These are phyloP conservation scores for Capreolus pygargus DNA, from an alignment of 2,113 vertebrate species.

Conservation along the genomic window DNA sequence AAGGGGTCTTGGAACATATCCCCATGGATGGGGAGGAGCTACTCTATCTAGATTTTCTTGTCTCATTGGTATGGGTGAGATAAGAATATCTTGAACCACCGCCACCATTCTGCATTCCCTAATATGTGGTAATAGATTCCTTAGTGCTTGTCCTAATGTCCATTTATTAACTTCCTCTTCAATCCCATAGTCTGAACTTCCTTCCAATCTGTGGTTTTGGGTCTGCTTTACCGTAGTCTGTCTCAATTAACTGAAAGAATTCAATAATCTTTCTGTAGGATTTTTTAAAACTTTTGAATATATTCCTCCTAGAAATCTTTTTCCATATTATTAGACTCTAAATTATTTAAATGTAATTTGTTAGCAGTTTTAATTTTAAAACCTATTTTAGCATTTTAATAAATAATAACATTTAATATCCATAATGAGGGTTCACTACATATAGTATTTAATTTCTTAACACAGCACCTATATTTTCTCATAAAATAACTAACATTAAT, in stretches of 20 bases:
- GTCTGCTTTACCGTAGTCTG: neutral
- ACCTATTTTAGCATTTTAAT: slow-evolving; percentile 68
- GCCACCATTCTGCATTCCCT: neutral
- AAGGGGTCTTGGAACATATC: neutral
- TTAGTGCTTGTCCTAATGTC: neutral
- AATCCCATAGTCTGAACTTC: neutral
- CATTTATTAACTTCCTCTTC: neutral
- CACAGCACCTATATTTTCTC: slow-evolving; percentile 59
- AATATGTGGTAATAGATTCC: neutral
- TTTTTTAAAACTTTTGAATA: slow-evolving; percentile 16
- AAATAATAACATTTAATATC: slow-evolving; percentile 74
- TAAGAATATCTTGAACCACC: neutral
- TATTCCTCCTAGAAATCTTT: slow-evolving; percentile 47
- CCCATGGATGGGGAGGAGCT: neutral
- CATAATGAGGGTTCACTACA: slow-evolving; percentile 45
- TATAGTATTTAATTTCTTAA: slow-evolving; percentile 66
- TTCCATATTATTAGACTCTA: slow-evolving; percentile 60
- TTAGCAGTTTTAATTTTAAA: slow-evolving; percentile 73
- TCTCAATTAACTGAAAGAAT: slow-evolving; percentile 49
- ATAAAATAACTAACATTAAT: slow-evolving; percentile 63
- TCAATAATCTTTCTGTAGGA: slow-evolving; percentile 34
- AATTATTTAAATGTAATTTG: slow-evolving; percentile 71
- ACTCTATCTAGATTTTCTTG: neutral
- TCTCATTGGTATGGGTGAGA: neutral
- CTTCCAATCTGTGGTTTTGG: neutral